These are phyloP conservation scores for Leptopilina boulardi DNA, from an alignment of 1,140 invertebrate genomes.

Conservation along the genomic window DNA sequence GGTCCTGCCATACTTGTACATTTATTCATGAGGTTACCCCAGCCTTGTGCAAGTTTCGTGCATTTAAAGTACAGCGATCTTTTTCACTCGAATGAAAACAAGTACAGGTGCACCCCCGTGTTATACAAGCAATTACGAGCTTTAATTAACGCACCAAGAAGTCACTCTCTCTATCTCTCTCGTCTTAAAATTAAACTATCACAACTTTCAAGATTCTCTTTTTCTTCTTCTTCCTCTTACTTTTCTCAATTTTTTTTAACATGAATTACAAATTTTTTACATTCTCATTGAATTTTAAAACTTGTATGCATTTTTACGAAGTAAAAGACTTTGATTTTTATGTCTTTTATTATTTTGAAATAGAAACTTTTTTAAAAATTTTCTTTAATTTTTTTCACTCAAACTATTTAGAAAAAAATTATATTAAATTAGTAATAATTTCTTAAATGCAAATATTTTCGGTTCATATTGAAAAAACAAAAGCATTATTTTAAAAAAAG, in stretches of 20 bases:
- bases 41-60: conserved; percentile 11
- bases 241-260: background rate
- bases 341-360: too few species aligned
- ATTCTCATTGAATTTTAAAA: background rate
- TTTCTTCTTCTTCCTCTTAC: background rate
- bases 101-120: background rate
- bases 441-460: too few species aligned
- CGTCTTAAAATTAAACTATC: conserved; percentile 17
- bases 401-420: too few species aligned
- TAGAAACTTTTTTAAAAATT: too few species aligned
- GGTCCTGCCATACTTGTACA: conserved; percentile 14
- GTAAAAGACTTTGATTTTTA: too few species aligned
- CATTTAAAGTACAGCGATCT: conserved; percentile 29
- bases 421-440: too few species aligned
- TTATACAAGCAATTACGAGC: conserved; percentile 27
- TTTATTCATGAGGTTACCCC: conserved; percentile 20
- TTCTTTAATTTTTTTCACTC: too few species aligned
- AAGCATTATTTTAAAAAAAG: too few species aligned
- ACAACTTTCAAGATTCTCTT: background rate
- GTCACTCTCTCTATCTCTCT: conserved; percentile 10
- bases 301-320: too few species aligned
- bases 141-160: conserved; percentile 18
- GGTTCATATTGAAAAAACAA: too few species aligned
- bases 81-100: conserved; percentile 20
- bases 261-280: background rate